Evolutionary conservation across 92 coral and sea anemone genomes (phyloP).

Genomic region (Pocillopora meandrina): DNA sequence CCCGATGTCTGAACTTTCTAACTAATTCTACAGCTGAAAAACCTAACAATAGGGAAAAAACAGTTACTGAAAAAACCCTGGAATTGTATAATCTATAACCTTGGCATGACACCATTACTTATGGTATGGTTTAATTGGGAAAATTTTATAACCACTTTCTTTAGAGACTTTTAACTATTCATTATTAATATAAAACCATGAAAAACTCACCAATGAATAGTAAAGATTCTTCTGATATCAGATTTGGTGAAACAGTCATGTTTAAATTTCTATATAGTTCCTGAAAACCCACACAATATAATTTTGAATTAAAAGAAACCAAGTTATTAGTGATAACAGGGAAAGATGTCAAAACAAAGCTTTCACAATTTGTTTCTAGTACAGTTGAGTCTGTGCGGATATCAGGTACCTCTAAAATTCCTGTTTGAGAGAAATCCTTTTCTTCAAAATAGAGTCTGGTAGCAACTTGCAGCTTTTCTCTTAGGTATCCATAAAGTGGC

Average conservation of each 20-base stretch:
- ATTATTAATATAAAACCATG: not conserved
- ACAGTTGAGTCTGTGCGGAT: not conserved
- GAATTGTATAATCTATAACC: not conserved
- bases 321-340: not conserved
- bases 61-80: not conserved
- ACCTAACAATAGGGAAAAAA: constrained; percentile 42
- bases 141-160: no score
- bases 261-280: constrained; percentile 77
- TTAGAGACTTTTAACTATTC: no score
- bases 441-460: constrained; percentile 89
- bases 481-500: constrained; percentile 87
- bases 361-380: not conserved
- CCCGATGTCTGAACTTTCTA: constrained; percentile 72
- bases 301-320: not conserved
- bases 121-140: not conserved
- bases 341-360: not conserved
- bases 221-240: constrained; percentile 64
- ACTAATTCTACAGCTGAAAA: constrained; percentile 62
- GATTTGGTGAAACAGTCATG: constrained; percentile 61
- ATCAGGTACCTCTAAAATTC: constrained; percentile 65
- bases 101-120: not conserved
- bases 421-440: constrained; percentile 78
- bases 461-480: constrained; percentile 81
- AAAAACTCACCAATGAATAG: constrained; percentile 68
- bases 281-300: constrained; percentile 13